Evolutionary conservation across 2,888 invertebrate genomes (phyloP).

Genomic region (Clepsis dumicolana): DNA sequence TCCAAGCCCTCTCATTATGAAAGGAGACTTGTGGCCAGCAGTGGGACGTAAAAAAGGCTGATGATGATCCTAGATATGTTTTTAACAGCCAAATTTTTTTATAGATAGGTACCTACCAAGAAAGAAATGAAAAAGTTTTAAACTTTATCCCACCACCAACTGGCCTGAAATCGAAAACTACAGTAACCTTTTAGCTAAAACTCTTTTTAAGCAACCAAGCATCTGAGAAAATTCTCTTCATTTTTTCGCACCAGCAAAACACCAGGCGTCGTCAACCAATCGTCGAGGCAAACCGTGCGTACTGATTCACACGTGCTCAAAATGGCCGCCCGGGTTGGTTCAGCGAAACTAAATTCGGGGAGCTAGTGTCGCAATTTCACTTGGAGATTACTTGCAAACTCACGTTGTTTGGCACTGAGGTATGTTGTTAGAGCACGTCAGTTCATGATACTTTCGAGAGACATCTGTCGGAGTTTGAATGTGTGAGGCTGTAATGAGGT

Average conservation of each 20-base stretch:
- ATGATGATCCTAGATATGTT: too few species aligned
- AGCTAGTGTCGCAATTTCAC: slow-evolving; percentile 37
- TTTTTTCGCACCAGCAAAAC: slow-evolving; percentile 25
- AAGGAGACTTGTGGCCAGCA: too few species aligned
- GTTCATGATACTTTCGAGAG: slow-evolving; percentile 14
- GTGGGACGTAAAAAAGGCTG: too few species aligned
- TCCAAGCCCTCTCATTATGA: too few species aligned
- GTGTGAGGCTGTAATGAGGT: not conserved
- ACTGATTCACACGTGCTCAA: slow-evolving; percentile 35
- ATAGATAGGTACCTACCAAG: too few species aligned
- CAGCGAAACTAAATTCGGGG: slow-evolving; percentile 13
- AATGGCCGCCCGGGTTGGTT: slow-evolving; percentile 16
- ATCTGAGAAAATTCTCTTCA: slow-evolving; percentile 25
- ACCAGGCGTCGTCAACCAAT: slow-evolving; percentile 27
- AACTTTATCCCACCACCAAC: too few species aligned
- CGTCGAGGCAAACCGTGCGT: slow-evolving; percentile 26
- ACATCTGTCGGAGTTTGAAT: not conserved
- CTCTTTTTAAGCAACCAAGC: slow-evolving; percentile 7
- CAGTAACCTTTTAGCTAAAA: too few species aligned
- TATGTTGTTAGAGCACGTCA: slow-evolving; percentile 25
- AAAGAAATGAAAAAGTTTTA: too few species aligned
- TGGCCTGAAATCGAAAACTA: too few species aligned
- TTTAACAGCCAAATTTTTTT: too few species aligned
- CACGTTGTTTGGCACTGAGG: slow-evolving; percentile 16
- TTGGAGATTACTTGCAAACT: slow-evolving; percentile 30